A percentile compares a stretch with the other conserved stretches of the same genome.
Conservation (phyloP, 2,888 invertebrate species). For the Chymomyza caudatula region DNA sequence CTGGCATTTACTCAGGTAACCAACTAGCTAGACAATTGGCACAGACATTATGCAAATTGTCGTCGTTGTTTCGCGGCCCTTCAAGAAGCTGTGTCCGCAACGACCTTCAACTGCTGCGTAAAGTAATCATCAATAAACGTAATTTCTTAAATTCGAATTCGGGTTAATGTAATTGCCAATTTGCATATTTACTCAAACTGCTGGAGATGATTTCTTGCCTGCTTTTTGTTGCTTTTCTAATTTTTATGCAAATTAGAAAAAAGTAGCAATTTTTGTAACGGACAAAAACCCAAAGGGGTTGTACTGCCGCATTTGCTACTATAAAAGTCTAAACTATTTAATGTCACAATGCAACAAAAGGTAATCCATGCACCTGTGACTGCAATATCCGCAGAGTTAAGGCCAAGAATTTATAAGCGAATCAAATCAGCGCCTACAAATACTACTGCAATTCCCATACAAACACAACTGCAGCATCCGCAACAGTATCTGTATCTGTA, state of each 20-base stretch:
- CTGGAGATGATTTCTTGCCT: background rate
- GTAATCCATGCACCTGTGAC: constrained; percentile 10
- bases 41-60: background rate
- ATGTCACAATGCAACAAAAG: constrained; percentile 31
- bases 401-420: constrained; percentile 22
- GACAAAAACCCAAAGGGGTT: background rate
- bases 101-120: too few relatives aligned
- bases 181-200: too few relatives aligned
- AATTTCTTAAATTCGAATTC: background rate
- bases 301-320: background rate
- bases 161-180: background rate
- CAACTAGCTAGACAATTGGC: background rate
- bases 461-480: constrained; percentile 37
- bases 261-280: background rate
- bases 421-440: constrained; percentile 24
- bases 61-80: too few relatives aligned
- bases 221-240: background rate
- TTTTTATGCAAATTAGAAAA: background rate
- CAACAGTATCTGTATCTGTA: constrained; percentile 18
- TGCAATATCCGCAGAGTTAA: constrained; percentile 13
- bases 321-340: background rate
- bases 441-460: background rate
- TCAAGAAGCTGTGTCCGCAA: background rate
- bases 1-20: background rate
- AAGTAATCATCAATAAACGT: background rate